Conservation (phyloP, 2,888 invertebrate genomes). For the Cephus runcator region DNA sequence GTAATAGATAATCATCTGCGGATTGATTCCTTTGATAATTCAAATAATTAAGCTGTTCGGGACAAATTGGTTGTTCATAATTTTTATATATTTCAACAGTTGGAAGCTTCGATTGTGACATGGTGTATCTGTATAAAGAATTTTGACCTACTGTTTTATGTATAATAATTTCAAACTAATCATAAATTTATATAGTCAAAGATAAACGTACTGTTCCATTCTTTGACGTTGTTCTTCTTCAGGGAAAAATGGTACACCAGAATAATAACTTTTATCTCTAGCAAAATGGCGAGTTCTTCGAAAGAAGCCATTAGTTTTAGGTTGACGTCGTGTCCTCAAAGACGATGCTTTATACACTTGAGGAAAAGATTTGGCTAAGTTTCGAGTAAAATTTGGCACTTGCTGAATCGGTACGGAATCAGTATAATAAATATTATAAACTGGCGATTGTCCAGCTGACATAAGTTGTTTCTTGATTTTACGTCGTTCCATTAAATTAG, state of each 20-base stretch:
- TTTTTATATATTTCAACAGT: background rate
- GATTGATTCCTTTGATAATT: background rate
- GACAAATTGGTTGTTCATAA: background rate
- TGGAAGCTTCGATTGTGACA: background rate
- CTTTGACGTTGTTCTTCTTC: constrained; percentile 23
- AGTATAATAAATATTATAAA: constrained; percentile 34
- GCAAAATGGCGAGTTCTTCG: constrained; percentile 1
- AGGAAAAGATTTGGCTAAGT: constrained; percentile 23
- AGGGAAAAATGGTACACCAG: constrained; percentile 15
- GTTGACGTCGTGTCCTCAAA: background rate
- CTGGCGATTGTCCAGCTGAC: constrained; percentile 16
- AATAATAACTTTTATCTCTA: background rate
- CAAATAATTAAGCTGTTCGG: background rate
- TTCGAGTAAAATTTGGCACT: constrained; percentile 21
- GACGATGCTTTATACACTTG: constrained; percentile 10
- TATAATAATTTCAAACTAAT: background rate
- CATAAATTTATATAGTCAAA: background rate
- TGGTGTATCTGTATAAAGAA: background rate
- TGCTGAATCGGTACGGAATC: constrained; percentile 24
- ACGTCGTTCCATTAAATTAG: constrained; percentile 31
- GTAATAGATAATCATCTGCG: background rate
- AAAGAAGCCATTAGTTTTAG: constrained; percentile 12
- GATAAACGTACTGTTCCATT: background rate
- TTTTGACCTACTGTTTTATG: background rate
- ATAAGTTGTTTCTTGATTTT: constrained; percentile 27